These are phyloP conservation scores for Neoarius graeffei DNA, from an alignment of 2,113 vertebrate genomes.

Conservation along the genomic window DNA sequence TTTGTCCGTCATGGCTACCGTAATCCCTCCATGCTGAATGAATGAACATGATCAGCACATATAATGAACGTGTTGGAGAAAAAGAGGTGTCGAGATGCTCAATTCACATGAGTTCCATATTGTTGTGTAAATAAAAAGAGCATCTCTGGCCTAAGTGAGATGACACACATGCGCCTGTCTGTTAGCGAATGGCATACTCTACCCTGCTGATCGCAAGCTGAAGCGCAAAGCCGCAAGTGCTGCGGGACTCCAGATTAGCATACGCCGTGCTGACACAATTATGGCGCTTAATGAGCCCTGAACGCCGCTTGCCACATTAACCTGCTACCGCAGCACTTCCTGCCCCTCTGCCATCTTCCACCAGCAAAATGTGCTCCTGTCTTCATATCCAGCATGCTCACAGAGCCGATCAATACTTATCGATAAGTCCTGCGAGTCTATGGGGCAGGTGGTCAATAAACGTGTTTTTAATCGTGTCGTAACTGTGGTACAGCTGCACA, in stretches of 20 bases:
- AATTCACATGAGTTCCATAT: not conserved
- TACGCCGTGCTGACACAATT: slow-evolving; percentile 54
- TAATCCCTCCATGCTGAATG: not conserved
- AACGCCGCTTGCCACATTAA: slow-evolving; percentile 47
- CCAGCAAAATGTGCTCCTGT: slow-evolving; percentile 40
- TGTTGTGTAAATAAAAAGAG: not conserved
- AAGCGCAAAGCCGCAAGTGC: slow-evolving; percentile 28
- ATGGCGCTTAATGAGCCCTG: slow-evolving; percentile 61
- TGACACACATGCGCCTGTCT: not conserved
- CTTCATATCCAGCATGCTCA: not conserved
- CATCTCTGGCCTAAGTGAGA: not conserved
- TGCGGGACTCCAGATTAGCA: slow-evolving; percentile 49
- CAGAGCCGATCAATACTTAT: slow-evolving; percentile 39
- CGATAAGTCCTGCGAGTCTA: slow-evolving; percentile 11
- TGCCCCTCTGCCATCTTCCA: slow-evolving; percentile 32
- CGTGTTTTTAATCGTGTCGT: slow-evolving; percentile 20
- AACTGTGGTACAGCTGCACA: slow-evolving; percentile 22
- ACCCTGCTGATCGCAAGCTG: slow-evolving; percentile 35
- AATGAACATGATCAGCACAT: not conserved
- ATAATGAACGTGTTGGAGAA: not conserved
- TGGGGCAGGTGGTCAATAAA: slow-evolving; percentile 10
- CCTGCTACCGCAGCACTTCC: slow-evolving; percentile 44
- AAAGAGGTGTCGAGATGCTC: not conserved
- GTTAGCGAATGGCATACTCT: slow-evolving; percentile 50
- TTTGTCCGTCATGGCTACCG: not conserved